Evolutionary conservation across 2,797 vertebrate species (phyloP).

Genomic region (Sebastes matsubarae): DNA sequence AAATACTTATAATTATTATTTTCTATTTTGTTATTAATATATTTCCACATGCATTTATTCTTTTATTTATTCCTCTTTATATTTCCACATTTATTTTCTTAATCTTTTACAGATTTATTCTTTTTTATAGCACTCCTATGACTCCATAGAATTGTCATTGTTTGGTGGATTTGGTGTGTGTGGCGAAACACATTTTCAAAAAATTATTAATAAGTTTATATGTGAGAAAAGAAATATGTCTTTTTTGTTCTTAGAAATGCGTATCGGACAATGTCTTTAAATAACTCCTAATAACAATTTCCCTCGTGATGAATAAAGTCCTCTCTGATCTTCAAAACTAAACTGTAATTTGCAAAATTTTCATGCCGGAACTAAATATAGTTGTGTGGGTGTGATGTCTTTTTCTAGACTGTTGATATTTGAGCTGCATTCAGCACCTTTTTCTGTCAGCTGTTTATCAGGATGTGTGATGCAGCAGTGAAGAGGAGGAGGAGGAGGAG

Average conservation of each 20-base stretch:
- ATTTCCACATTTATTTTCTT: no score
- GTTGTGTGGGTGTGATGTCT: not conserved
- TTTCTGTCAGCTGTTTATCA: constrained; percentile 21
- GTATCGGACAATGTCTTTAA: not conserved
- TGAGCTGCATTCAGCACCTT: not conserved
- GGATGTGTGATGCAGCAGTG: constrained; percentile 14
- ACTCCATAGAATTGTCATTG: no score
- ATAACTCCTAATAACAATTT: not conserved
- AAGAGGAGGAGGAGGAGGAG: constrained; percentile 1
- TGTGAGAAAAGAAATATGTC: not conserved
- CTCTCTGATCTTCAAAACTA: not conserved
- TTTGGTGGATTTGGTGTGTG: not conserved
- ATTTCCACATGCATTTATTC: not conserved
- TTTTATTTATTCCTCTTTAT: no score
- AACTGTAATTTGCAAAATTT: not conserved
- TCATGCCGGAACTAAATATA: not conserved
- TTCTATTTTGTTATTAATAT: not conserved
- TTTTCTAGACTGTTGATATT: not conserved
- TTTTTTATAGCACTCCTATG: no score
- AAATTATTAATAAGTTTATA: not conserved
- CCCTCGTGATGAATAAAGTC: not conserved
- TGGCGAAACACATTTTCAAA: not conserved
- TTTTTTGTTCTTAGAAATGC: not conserved
- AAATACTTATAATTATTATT: no score
- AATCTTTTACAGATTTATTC: no score